phyloP scores from a whole-genome alignment of 2,797 vertebrate species.

The Chelon labrosus region DNA sequence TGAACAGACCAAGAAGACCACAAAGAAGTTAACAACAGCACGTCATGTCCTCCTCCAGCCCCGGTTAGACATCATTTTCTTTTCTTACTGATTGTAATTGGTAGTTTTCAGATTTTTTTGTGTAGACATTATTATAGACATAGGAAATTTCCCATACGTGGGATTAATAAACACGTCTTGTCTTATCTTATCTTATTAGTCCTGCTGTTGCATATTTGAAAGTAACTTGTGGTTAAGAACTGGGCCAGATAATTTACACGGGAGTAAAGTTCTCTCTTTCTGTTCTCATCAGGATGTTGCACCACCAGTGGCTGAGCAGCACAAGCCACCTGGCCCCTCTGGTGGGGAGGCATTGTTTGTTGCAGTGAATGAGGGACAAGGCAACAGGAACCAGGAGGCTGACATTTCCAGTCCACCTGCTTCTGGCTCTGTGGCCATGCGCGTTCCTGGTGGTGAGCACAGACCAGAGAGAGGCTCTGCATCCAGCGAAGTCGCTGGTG shows the following conservation, averaged over 20 bases:
- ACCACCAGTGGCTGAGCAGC: slow-evolving; percentile 71
- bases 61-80: slow-evolving; percentile 72
- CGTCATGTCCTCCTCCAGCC: slow-evolving; percentile 71
- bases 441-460: slow-evolving; percentile 58
- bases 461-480: slow-evolving; percentile 69
- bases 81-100: background rate
- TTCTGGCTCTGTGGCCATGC: slow-evolving; percentile 74
- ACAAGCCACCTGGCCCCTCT: slow-evolving; percentile 74
- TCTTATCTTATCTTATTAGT: too few species aligned
- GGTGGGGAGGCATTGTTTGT: slow-evolving; percentile 70
- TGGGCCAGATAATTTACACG: slow-evolving; percentile 6
- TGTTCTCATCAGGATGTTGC: slow-evolving; percentile 75
- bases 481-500: slow-evolving; percentile 73
- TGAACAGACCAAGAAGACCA: slow-evolving; percentile 81
- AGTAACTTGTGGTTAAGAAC: background rate
- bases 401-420: slow-evolving; percentile 75
- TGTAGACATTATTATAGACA: background rate
- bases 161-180: too few species aligned
- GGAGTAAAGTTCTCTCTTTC: slow-evolving; percentile 6
- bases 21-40: slow-evolving; percentile 81
- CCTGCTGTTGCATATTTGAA: background rate
- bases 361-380: slow-evolving; percentile 63
- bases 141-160: too few species aligned
- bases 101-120: background rate
- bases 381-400: slow-evolving; percentile 73